Evolutionary conservation across 64 coral and sea anemone species (phyloP), one percentile per base, ranked within the genome.

Genomic region (Dendrophyllia cribrosa): DNA sequence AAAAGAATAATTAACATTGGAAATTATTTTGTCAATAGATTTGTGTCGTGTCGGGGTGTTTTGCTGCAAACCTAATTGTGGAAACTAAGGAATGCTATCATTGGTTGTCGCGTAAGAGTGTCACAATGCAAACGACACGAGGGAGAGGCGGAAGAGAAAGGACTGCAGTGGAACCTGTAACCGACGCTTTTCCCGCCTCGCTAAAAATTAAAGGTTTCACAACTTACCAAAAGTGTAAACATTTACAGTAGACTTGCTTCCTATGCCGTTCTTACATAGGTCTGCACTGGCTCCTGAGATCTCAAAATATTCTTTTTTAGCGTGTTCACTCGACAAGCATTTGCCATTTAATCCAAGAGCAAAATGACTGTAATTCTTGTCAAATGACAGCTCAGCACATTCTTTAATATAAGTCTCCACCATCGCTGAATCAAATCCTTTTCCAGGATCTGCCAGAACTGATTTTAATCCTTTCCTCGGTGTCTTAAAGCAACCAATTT

Each of bases 341-440:
- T 64, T 89, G 6, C 88, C 88, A 22, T 78, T 79, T 9, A 50
- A 8, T 7, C 74, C 88, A 5, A 89, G 10, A 48, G 88, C 88
- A 78, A 89, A 89, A 51, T 89, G 62, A 15, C 10, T 89, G 59
- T 61, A 89, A 9, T 73, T 73, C 4, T 76, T 58, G 0, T 77
- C 24, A 15, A 64, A 66, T 12, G 75, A 20, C 3, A 89, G 59
- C 20, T 47, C 24, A 17, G 3, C 17, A 17, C 88, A 89, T 72
- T 72, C 70, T 12, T 72, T 44, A 4, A 72, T 14, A 43, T 72
- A 72, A 1, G 70, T 43, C 45, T 72, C 45, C 3, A 16, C 70
- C 45, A 43, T 72, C 10, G 70, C 70, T 72, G 70, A 13, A 72
- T 72, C 70, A 72, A 72, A 72, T 15, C 45, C 70, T 11, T 72